phyloP scores from a whole-genome alignment of 2,888 invertebrate genomes.

The Xylocampa areola region DNA sequence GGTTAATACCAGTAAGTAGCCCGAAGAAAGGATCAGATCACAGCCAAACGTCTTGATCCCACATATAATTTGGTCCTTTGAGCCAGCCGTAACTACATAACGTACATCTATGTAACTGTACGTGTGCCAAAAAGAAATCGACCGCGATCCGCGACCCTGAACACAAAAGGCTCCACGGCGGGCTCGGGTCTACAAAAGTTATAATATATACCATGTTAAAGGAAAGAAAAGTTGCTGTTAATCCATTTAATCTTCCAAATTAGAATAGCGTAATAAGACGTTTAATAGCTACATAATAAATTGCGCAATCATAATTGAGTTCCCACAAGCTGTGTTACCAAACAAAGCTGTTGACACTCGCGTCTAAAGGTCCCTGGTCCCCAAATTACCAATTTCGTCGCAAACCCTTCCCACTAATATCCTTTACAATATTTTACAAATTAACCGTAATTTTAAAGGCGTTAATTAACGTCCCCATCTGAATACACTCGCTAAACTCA shows the following conservation, averaged over 20 bases:
- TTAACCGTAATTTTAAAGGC: slow-evolving; percentile 62
- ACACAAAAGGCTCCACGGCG: background rate
- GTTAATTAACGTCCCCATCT: slow-evolving; percentile 65
- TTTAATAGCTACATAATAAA: slow-evolving; percentile 8
- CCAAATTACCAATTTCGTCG: slow-evolving; percentile 28
- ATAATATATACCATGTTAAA: too few relatives aligned
- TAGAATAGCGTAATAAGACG: too few relatives aligned
- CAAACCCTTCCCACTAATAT: slow-evolving; percentile 42
- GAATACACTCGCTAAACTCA: slow-evolving; percentile 65
- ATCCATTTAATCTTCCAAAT: too few relatives aligned
- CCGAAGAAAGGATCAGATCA: too few relatives aligned
- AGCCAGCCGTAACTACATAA: slow-evolving; percentile 3
- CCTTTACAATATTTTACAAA: slow-evolving; percentile 59
- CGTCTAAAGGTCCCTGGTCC: slow-evolving; percentile 5
- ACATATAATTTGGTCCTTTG: background rate
- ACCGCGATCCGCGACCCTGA: slow-evolving; percentile 27
- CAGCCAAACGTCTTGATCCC: too few relatives aligned
- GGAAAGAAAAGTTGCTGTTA: too few relatives aligned
- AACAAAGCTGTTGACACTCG: slow-evolving; percentile 21
- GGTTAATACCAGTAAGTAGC: too few relatives aligned
- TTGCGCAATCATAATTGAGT: slow-evolving; percentile 12
- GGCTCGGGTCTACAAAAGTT: too few relatives aligned
- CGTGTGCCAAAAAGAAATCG: slow-evolving; percentile 23
- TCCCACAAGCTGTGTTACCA: background rate
- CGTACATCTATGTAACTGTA: slow-evolving; percentile 16